These are phyloP conservation scores for Saturnia japonica DNA, from an alignment of 2,888 invertebrate genomes.

Conservation along the genomic window DNA sequence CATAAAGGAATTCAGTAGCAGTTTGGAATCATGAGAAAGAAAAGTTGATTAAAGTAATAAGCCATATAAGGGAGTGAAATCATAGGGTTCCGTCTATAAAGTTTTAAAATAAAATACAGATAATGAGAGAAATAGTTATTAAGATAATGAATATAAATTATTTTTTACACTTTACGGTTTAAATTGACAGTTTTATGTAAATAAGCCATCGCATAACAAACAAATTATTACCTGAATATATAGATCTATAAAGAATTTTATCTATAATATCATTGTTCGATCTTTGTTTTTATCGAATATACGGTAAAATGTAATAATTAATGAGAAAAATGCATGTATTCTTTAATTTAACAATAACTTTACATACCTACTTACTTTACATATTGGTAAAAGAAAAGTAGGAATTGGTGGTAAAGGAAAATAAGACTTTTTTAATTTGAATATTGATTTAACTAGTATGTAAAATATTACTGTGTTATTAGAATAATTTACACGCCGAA, in stretches of 20 bases:
- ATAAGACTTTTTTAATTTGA: neutral
- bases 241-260: no score
- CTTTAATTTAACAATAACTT: no score
- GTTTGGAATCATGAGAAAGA: slow-evolving; percentile 76
- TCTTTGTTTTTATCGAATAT: no score
- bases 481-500: neutral
- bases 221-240: neutral
- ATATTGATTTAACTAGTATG: neutral
- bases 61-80: slow-evolving; percentile 37
- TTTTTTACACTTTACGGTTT: no score
- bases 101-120: neutral
- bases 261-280: no score
- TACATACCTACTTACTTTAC: no score
- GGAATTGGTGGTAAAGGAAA: neutral
- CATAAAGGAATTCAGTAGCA: slow-evolving; percentile 75
- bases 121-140: neutral
- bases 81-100: slow-evolving; percentile 51
- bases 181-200: neutral
- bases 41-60: slow-evolving; percentile 63
- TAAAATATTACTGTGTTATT: neutral
- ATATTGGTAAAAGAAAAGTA: neutral
- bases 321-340: neutral
- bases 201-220: neutral
- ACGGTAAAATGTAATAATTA: neutral
- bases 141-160: neutral